These are phyloP conservation scores for Amblyjoppa fuscipennis DNA, from an alignment of 2,888 invertebrate genomes.

Conservation along the genomic window DNA sequence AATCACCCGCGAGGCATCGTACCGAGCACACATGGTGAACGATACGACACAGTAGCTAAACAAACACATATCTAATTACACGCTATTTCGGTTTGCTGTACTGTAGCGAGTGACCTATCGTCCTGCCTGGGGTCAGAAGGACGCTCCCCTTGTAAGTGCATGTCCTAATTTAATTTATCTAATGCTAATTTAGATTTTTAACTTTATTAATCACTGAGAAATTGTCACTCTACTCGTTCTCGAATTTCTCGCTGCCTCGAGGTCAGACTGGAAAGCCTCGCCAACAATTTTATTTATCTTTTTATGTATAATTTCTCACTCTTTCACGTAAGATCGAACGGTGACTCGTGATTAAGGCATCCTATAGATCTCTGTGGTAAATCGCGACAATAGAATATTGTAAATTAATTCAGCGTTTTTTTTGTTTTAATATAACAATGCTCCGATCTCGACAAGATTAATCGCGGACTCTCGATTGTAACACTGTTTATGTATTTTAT, in stretches of 20 bases:
- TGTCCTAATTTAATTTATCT: slow-evolving; percentile 69
- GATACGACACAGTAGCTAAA: not conserved
- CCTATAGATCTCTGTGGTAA: slow-evolving; percentile 14
- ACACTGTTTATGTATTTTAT: not conserved
- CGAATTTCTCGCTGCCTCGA: slow-evolving; percentile 5
- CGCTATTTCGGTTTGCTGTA: slow-evolving; percentile 75
- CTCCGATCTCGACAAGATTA: not conserved
- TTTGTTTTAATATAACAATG: slow-evolving; percentile 41
- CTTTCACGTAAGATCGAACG: slow-evolving; percentile 2
- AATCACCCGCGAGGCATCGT: not conserved
- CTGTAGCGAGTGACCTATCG: slow-evolving; percentile 83
- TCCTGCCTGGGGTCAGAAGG: slow-evolving; percentile 80
- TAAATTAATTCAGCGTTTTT: slow-evolving; percentile 7
- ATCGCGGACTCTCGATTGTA: not conserved
- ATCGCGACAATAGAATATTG: slow-evolving; percentile 3
- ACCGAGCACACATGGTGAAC: not conserved
- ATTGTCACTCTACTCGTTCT: not conserved
- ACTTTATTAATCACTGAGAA: slow-evolving; percentile 21
- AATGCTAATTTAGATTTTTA: slow-evolving; percentile 27
- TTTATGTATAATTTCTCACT: slow-evolving; percentile 20
- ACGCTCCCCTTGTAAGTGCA: slow-evolving; percentile 83
- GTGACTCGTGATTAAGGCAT: slow-evolving; percentile 17
- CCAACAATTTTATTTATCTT: not conserved
- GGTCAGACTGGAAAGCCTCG: slow-evolving; percentile 16
- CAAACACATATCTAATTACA: slow-evolving; percentile 44